These are phyloP conservation scores for Megaceryle alcyon DNA, from an alignment of 2,797 vertebrate species.

Conservation along the genomic window DNA sequence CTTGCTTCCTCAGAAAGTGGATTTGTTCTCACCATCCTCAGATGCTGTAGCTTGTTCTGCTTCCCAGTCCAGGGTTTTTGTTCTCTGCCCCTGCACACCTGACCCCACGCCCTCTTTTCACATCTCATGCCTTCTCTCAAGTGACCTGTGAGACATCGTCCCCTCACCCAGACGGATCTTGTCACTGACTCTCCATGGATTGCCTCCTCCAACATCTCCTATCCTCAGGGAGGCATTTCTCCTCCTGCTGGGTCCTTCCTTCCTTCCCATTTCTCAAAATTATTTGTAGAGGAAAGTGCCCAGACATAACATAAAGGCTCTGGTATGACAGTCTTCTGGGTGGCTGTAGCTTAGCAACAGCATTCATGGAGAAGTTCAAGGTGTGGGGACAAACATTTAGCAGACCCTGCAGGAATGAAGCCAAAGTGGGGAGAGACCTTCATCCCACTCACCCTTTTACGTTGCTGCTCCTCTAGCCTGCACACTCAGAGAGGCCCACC, in stretches of 20 bases:
- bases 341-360: constrained; percentile 63
- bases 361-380: constrained; percentile 58
- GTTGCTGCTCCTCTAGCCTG: background rate
- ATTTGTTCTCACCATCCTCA: background rate
- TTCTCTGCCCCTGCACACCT: background rate
- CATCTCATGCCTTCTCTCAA: background rate
- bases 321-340: background rate
- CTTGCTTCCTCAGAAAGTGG: background rate
- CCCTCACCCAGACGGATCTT: background rate
- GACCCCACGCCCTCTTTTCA: background rate
- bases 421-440: background rate
- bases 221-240: background rate
- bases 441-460: background rate
- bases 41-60: background rate
- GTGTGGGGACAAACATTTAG: background rate
- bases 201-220: background rate
- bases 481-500: background rate
- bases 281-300: background rate
- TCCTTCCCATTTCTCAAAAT: background rate
- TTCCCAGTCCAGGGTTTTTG: background rate
- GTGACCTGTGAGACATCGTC: background rate
- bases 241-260: background rate
- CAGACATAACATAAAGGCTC: background rate
- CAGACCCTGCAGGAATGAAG: background rate
- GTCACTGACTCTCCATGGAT: background rate